Percentiles rank a stretch among this genome's conserved stretches.
These are phyloP conservation scores for Andrena bucephala DNA, from an alignment of 2,888 invertebrate genomes.

Conservation along the genomic window DNA sequence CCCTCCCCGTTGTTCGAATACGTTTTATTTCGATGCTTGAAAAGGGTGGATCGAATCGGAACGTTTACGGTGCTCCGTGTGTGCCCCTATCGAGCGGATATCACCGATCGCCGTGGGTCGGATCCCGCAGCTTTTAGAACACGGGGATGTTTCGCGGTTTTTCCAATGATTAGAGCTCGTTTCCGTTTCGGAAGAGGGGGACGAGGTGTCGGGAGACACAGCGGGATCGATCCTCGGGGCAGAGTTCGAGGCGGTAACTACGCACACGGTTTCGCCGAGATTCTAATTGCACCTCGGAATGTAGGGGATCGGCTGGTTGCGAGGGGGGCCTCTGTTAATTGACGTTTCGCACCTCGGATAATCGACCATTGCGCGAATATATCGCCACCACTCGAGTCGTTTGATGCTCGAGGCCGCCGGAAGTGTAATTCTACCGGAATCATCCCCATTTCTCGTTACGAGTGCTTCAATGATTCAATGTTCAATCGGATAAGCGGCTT, in stretches of 20 bases:
- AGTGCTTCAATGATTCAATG: not conserved
- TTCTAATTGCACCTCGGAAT: conserved; percentile 3
- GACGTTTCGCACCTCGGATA: not conserved
- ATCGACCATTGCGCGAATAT: conserved; percentile 4
- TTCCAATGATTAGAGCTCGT: not conserved
- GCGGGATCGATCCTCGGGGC: not conserved
- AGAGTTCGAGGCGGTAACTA: not conserved
- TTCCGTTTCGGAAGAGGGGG: not conserved
- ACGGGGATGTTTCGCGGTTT: not conserved
- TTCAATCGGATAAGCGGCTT: not conserved
- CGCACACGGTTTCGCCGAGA: not conserved
- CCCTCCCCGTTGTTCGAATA: not conserved
- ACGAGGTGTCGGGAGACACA: not conserved
- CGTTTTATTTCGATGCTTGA: not conserved
- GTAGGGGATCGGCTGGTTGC: conserved; percentile 19
- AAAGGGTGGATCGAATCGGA: not conserved
- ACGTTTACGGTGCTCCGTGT: not conserved
- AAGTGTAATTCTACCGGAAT: not conserved
- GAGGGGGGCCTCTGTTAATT: not conserved
- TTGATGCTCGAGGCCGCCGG: not conserved
- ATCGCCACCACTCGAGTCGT: not conserved
- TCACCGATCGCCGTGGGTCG: no score
- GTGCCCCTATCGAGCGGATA: not conserved
- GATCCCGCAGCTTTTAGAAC: not conserved
- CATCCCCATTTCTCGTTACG: not conserved